These are phyloP conservation scores for Coelopa frigida DNA, from an alignment of 1,140 invertebrate species.

Conservation along the genomic window DNA sequence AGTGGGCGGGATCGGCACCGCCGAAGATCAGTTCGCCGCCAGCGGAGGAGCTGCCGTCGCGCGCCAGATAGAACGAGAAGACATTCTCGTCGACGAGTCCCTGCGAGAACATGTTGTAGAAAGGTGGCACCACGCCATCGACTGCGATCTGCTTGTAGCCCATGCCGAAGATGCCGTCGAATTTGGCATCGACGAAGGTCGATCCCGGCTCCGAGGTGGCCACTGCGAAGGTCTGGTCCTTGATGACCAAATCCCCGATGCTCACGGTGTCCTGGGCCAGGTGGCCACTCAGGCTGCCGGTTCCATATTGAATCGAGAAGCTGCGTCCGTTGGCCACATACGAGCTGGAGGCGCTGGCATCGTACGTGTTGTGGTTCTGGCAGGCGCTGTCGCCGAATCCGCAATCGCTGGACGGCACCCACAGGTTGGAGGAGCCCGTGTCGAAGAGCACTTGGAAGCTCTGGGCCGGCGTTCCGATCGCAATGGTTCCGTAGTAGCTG, in stretches of 20 bases:
- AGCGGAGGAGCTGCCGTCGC: constrained; percentile 55
- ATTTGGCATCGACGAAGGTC: constrained; percentile 85
- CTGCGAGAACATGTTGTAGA: constrained; percentile 90
- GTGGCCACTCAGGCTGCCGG: constrained; percentile 89
- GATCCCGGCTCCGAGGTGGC: constrained; percentile 83
- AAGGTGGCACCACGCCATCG: constrained; percentile 83
- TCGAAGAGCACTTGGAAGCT: constrained; percentile 94
- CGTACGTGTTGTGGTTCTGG: constrained; percentile 79
- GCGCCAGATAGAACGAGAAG: constrained; percentile 85
- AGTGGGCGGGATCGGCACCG: constrained; percentile 28
- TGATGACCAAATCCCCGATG: constrained; percentile 59
- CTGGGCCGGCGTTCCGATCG: constrained; percentile 89
- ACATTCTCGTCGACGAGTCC: constrained; percentile 65
- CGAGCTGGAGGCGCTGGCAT: constrained; percentile 72
- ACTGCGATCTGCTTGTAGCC: constrained; percentile 81
- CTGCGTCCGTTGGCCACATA: constrained; percentile 82
- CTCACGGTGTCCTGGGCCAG: constrained; percentile 79
- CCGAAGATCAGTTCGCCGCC: constrained; percentile 36
- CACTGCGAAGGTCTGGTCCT: constrained; percentile 92
- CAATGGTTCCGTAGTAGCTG: constrained; percentile 93
- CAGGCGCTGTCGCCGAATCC: constrained; percentile 83
- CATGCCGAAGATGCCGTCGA: constrained; percentile 95
- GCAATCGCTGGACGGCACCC: constrained; percentile 94
- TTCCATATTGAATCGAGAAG: constrained; percentile 91
- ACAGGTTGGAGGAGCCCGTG: constrained; percentile 96